Evolutionary conservation across 2,113 vertebrate species (phyloP), one percentile per base, ranked within the genome.

Genomic region (Atrichornis clamosus): DNA sequence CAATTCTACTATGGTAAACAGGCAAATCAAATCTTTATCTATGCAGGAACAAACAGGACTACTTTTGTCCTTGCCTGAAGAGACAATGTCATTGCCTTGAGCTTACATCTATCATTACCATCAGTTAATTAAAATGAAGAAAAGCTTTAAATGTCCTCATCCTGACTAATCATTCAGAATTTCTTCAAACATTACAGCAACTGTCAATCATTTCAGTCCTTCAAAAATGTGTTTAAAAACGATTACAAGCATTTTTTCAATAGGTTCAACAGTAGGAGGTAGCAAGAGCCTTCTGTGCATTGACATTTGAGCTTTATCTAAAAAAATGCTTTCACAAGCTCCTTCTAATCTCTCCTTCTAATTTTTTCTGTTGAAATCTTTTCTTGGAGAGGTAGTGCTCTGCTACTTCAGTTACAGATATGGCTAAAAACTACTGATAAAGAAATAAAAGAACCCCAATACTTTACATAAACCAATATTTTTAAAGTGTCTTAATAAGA

Each of bases 61-160:
- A 94, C 83, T 97, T 98, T 87, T 96, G 96, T 97, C 97, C 97
- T 98, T 98, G 93, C 95, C 95, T 87, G 69, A 81, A 97, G 96
- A 92, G 89, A 95, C 92, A 98, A 81, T 87, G 93, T 95, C 91
- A 88, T 11, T 95, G 87, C 90, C 81, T 96, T 89, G 83, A 94
- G 87, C 90, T 95, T 96, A 65, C 78, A 95, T 95, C 94, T 97
- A 94, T 97, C 95, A 95, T 96, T 97, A 92, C 92, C 84, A 72
- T 94, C 80, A 76, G 56, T 92, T 97, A 96, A 97, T 97, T 96
- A 91, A 75, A 93, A 94, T 88, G 93, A 97, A 96, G 91, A 86
- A 83, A 76, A 67, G 30, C 60, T 96, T 96, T 81, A 91, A 91
- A 96, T 92, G 39, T 85, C 80, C 89, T 90, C 35, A 79, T 46